phyloP scores from a whole-genome alignment of 2,113 vertebrate species.

The Delphinapterus leucas region DNA sequence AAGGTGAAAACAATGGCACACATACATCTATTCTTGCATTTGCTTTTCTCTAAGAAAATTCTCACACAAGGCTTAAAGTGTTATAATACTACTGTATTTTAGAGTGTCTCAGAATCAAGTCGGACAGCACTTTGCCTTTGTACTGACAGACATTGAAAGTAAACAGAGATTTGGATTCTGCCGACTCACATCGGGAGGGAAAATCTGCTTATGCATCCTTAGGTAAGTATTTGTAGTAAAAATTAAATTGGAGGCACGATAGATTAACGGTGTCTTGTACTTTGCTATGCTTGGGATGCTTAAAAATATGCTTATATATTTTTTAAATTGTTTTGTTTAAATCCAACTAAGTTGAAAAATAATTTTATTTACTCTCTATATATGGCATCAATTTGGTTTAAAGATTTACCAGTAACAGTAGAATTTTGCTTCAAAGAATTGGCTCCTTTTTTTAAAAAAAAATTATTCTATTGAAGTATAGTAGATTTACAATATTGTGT shows the following conservation, averaged over 20 bases:
- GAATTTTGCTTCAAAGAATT: background rate
- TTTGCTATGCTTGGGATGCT: background rate
- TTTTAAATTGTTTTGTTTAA: background rate
- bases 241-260: too few relatives aligned
- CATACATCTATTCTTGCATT: background rate
- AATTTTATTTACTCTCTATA: background rate
- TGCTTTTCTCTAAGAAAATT: background rate
- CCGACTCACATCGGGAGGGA: constrained; percentile 93
- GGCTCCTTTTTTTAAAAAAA: background rate
- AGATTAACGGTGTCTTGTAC: background rate
- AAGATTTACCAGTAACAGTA: background rate
- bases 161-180: constrained; percentile 99
- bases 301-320: background rate
- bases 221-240: constrained; percentile 85
- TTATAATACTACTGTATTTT: constrained; percentile 42
- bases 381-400: background rate
- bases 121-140: constrained; percentile 98
- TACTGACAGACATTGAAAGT: constrained; percentile 97
- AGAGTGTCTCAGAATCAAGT: constrained; percentile 94
- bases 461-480: background rate
- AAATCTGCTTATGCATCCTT: constrained; percentile 94
- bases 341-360: background rate
- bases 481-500: background rate
- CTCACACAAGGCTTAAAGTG: background rate
- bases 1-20: background rate